Evolutionary conservation across 23 tunicate genomes (phyloP), one percentile per base, ranked within the genome.

Genomic region (Oikopleura dioica): DNA sequence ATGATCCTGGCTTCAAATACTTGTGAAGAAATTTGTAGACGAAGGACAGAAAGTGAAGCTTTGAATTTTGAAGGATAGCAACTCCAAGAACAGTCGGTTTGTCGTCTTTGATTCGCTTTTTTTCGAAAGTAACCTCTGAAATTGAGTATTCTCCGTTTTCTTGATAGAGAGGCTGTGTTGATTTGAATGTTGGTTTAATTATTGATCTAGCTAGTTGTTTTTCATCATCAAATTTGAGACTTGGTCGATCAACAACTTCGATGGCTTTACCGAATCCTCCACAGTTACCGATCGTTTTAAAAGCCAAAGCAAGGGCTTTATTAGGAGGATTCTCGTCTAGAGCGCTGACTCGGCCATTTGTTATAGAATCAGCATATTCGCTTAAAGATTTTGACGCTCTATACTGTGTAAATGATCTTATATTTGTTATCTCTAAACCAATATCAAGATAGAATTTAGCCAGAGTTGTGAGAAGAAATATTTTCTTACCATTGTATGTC

Each of bases 351-450:
- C 72, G 29, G 30, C 29, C 33, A 12, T 63, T 28, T 31, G 72
- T 63, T 63, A 63, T 28, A 12, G 16, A 12, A 2, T 63, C 33
- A 31, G 26, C 72, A 63, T 9, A 44, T 9, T 44, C 55, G 21
- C 55, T 63, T n/a, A n/a, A n/a, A n/a, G n/a, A n/a, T n/a, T n/a
- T n/a, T n/a, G n/a, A n/a, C n/a, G n/a, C n/a, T n/a, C n/a, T n/a
- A 31, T 63, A 63, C 26, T 63, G 72, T 16, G 26, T 28, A 16
- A 63, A 2, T 63, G 4, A 2, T 2, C 32, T 12, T 12, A 63
- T 63, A 21, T 63, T 63, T 63, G 72, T 63, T 63, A 63, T 63
- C 2, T 21, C 33, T 2, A 63, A 28, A 63, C 72, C 72, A 63
- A 24, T 63, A 16, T 63, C 33, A 24, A 63, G 2, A 28, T 63